Evolutionary conservation across 2,888 invertebrate species (phyloP).

Genomic region (Coelopa pilipes): DNA sequence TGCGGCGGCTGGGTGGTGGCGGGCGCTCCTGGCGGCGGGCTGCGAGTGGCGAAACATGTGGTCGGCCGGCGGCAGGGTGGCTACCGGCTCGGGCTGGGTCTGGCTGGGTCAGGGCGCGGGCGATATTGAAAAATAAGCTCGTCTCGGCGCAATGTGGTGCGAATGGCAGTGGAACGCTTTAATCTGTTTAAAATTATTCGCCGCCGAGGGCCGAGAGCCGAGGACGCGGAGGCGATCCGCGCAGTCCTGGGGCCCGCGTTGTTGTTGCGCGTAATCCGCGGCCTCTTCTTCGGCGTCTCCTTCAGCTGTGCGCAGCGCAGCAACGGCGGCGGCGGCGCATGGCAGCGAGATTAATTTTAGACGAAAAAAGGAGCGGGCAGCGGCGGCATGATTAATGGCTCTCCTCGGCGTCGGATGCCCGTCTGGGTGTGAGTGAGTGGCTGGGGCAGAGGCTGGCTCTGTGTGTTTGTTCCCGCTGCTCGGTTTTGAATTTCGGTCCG

Average conservation of each 20-base stretch:
- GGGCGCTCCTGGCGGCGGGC: background rate
- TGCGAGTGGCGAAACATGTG: background rate
- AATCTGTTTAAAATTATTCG: constrained; percentile 65
- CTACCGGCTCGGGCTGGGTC: too few relatives aligned
- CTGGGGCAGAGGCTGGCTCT: constrained; percentile 29
- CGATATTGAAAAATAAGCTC: constrained; percentile 35
- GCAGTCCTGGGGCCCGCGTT: constrained; percentile 16
- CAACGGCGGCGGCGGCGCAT: constrained; percentile 51
- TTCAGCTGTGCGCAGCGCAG: constrained; percentile 32
- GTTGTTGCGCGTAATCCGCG: constrained; percentile 9
- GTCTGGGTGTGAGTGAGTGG: constrained; percentile 36
- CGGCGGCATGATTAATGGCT: constrained; percentile 65
- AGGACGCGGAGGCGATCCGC: constrained; percentile 19
- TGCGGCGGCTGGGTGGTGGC: constrained; percentile 47
- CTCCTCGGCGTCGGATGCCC: constrained; percentile 29
- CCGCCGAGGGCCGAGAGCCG: constrained; percentile 46
- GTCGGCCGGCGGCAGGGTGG: background rate
- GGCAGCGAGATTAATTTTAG: constrained; percentile 64
- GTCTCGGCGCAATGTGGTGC: constrained; percentile 52
- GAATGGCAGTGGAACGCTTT: constrained; percentile 63
- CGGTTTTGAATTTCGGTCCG: constrained; percentile 21
- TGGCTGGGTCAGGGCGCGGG: background rate
- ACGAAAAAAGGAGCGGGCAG: constrained; percentile 62
- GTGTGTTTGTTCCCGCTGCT: constrained; percentile 29
- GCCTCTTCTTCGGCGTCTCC: background rate